These are phyloP conservation scores for Fregata magnificens DNA, from an alignment of 2,113 vertebrate species.

Conservation along the genomic window DNA sequence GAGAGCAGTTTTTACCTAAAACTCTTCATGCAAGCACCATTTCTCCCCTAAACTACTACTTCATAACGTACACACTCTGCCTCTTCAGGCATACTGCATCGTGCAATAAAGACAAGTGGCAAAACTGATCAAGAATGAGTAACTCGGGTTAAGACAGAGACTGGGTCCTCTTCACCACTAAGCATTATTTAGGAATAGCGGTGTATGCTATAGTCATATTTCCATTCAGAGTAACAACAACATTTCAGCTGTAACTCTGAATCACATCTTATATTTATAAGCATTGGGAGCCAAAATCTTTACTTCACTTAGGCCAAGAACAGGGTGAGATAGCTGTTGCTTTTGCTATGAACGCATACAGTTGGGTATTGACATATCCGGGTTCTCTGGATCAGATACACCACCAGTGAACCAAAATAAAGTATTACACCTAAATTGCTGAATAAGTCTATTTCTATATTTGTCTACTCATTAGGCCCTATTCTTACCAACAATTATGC, in stretches of 20 bases:
- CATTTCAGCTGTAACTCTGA: background rate
- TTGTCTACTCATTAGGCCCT: background rate
- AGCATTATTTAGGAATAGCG: background rate
- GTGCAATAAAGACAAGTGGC: background rate
- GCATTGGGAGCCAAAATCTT: background rate
- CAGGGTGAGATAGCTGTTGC: background rate
- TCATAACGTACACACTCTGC: background rate
- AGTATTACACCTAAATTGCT: background rate
- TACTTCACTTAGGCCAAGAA: background rate
- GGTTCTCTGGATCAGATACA: background rate
- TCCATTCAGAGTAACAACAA: background rate
- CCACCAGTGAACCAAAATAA: background rate
- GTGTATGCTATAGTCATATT: background rate
- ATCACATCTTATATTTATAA: background rate
- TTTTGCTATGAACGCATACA: background rate
- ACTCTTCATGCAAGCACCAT: background rate
- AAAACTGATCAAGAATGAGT: background rate
- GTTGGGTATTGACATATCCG: background rate
- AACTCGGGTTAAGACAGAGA: background rate
- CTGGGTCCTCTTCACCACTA: background rate
- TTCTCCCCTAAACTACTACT: background rate
- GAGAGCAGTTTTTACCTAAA: constrained; percentile 49
- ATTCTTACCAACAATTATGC: background rate
- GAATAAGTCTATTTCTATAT: background rate
- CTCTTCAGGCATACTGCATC: background rate